phyloP scores from a whole-genome alignment of 2,113 vertebrate species.

The Aspiorhynchus laticeps region DNA sequence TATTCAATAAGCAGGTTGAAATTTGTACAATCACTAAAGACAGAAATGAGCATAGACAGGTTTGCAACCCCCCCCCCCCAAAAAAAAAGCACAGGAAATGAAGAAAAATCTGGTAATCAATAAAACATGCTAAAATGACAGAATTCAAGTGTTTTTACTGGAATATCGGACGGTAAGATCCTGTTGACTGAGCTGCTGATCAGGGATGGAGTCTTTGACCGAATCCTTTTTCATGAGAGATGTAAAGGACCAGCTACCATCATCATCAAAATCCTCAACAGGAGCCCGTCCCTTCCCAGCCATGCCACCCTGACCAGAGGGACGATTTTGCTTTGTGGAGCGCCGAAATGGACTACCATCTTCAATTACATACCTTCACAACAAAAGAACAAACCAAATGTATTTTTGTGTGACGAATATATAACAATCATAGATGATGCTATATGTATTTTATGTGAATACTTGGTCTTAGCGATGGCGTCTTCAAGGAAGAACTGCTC shows the following conservation, averaged over 20 bases:
- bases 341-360: constrained; percentile 87
- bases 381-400: not conserved
- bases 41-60: not conserved
- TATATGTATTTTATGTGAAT: constrained; percentile 43
- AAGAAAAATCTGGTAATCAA: not conserved
- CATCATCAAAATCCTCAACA: constrained; percentile 77
- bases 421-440: not conserved
- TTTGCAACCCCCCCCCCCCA: no score
- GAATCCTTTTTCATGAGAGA: constrained; percentile 73
- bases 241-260: constrained; percentile 79
- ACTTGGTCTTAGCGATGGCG: constrained; percentile 87
- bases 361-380: constrained; percentile 86
- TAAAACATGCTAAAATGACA: not conserved
- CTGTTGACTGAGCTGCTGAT: constrained; percentile 88
- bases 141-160: constrained; percentile 70
- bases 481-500: constrained; percentile 97
- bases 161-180: constrained; percentile 87
- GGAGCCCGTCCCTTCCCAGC: constrained; percentile 72
- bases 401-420: not conserved
- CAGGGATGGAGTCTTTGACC: constrained; percentile 86
- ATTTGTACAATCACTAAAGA: not conserved
- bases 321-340: constrained; percentile 76
- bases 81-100: no score
- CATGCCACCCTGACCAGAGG: constrained; percentile 65
- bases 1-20: not conserved